Evolutionary conservation across 2,888 invertebrate species (phyloP), one percentile per base, ranked within the genome.

Genomic region (Tiliacea aurago): DNA sequence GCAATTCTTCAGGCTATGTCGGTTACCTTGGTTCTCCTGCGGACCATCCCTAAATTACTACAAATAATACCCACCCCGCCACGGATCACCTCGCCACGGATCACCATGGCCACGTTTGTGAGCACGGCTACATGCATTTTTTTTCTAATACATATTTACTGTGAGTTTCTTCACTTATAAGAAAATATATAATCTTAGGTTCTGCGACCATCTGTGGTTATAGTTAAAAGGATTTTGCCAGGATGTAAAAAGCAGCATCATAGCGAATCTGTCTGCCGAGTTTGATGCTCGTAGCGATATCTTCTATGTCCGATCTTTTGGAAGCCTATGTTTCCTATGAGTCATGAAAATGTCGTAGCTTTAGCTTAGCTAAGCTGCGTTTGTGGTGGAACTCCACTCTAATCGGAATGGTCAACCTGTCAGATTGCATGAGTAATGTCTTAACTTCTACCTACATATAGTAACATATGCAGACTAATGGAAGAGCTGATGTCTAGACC

Each of bases 401-500:
- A 53, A 45, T 20, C 4, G 10, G 55, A 56, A 33, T 78, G 67
- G 55, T 68, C 37, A 73, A 62, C 28, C 43, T 70, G 69, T 84
- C 74, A 80, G 58, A 65, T 20, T 49, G 64, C 64, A 70, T 70
- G 81, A 70, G 43, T 74, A 61, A 80, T 75, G 59, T 66, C 15
- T 33, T 15, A 23, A 45, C 18, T 71, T 1, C 20, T 49, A 43
- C 20, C 23, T 66, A 28, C 28, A 28, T 28, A 28, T 28, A 64
- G 11, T 43, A 43, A 82, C 20, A 15, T 74, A 84, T 76, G 73
- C 75, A 72, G 53, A 78, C 72, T 84, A 82, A 85, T 87, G 76
- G 55, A 66, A 41, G 45, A 66, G 64, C 69, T 61, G 70, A 74
- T 74, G 87, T 87, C 85, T 85, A 87, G 85, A 86, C 85, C 11